Evolutionary conservation across 1,140 invertebrate genomes (phyloP).

Genomic region (Zaprionus kolodkinae): DNA sequence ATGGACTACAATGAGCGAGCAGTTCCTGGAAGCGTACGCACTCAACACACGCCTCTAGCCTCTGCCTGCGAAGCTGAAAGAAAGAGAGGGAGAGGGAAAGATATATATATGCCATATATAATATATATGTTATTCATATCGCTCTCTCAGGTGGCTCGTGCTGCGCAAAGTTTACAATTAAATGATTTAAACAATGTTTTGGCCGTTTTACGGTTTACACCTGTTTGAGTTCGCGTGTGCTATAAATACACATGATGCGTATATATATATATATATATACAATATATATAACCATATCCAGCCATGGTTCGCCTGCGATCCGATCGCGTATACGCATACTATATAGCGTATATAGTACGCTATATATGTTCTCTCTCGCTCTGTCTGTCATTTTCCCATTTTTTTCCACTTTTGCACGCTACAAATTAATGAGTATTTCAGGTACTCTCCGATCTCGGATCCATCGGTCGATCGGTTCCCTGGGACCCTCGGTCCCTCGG

Average conservation of each 20-base stretch:
- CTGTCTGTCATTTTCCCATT: constrained; percentile 50
- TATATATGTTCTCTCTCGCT: constrained; percentile 12
- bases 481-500: background rate
- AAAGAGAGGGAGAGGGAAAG: background rate
- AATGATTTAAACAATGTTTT: constrained; percentile 83
- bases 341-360: constrained; percentile 9
- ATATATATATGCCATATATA: constrained; percentile 5
- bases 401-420: constrained; percentile 68
- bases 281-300: constrained; percentile 35
- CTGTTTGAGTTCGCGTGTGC: constrained; percentile 74
- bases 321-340: background rate
- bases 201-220: constrained; percentile 76
- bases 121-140: constrained; percentile 5
- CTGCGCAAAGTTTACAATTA: constrained; percentile 70
- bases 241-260: constrained; percentile 78
- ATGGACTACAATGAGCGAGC: constrained; percentile 66
- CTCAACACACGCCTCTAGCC: background rate
- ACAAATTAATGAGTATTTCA: constrained; percentile 74
- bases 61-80: background rate
- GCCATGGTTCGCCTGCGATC: constrained; percentile 16
- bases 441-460: constrained; percentile 40
- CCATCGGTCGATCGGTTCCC: background rate
- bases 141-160: background rate
- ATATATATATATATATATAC: constrained; percentile 57
- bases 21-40: constrained; percentile 38